Evolutionary conservation across 1,140 invertebrate genomes (phyloP).

Genomic region (Drosophila melanica): DNA sequence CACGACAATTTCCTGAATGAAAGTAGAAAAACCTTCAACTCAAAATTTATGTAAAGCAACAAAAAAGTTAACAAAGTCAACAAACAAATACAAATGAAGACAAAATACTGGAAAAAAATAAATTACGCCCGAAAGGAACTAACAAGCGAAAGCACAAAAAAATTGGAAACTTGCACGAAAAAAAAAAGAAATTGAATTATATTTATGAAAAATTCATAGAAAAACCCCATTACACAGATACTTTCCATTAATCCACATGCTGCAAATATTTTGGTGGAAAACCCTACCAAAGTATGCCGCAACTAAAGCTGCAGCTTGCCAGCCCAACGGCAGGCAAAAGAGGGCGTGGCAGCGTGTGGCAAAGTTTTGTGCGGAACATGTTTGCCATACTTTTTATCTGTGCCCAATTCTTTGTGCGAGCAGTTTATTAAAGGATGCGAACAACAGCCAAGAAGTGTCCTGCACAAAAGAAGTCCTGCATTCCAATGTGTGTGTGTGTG

Average conservation of each 20-base stretch:
- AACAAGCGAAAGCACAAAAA: background rate
- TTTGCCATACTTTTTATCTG: slow-evolving; percentile 60
- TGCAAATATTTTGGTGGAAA: background rate
- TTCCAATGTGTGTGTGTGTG: background rate
- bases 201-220: slow-evolving; percentile 27
- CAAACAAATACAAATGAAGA: slow-evolving; percentile 53
- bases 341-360: background rate
- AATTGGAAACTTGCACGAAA: background rate
- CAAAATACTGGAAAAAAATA: slow-evolving; percentile 35
- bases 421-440: slow-evolving; percentile 61
- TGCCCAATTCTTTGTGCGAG: slow-evolving; percentile 7
- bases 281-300: background rate
- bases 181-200: slow-evolving; percentile 22
- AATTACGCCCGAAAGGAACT: slow-evolving; percentile 38
- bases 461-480: slow-evolving; percentile 24
- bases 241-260: slow-evolving; percentile 8
- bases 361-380: slow-evolving; percentile 56
- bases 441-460: slow-evolving; percentile 39
- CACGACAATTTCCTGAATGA: slow-evolving; percentile 70
- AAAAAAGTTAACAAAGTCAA: slow-evolving; percentile 40
- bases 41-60: slow-evolving; percentile 23
- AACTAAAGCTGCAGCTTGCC: background rate
- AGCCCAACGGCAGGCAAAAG: background rate
- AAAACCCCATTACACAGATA: slow-evolving; percentile 5
- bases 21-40: slow-evolving; percentile 20